Evolutionary conservation across 2,888 invertebrate genomes (phyloP).

Genomic region (Diloba caeruleocephala): DNA sequence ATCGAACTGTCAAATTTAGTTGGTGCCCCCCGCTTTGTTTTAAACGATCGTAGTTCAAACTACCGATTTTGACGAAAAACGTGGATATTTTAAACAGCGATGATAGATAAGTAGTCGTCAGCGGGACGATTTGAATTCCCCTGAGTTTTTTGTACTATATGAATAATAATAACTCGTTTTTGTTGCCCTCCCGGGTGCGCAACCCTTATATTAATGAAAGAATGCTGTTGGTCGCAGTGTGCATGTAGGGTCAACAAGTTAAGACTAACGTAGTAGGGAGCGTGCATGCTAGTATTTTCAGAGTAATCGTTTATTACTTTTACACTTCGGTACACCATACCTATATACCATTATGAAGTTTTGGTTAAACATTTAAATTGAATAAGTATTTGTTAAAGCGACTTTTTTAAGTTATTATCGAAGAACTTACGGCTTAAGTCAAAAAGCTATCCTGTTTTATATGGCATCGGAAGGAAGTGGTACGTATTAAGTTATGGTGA

Average conservation of each 20-base stretch:
- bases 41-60: slow-evolving; percentile 71
- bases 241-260: slow-evolving; percentile 82
- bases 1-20: slow-evolving; percentile 69
- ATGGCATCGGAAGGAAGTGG: slow-evolving; percentile 88
- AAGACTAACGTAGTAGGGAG: slow-evolving; percentile 66
- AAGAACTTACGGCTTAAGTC: slow-evolving; percentile 22
- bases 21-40: slow-evolving; percentile 78
- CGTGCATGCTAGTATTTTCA: slow-evolving; percentile 27
- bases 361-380: too few relatives aligned
- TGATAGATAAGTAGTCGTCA: slow-evolving; percentile 79
- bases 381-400: slow-evolving; percentile 1
- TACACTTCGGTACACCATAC: too few relatives aligned
- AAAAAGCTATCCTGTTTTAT: slow-evolving; percentile 64
- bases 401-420: too few relatives aligned
- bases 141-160: slow-evolving; percentile 63
- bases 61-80: slow-evolving; percentile 67
- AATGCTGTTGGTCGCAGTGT: slow-evolving; percentile 82
- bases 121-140: slow-evolving; percentile 70
- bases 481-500: slow-evolving; percentile 77
- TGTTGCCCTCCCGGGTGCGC: slow-evolving; percentile 80
- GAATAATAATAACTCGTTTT: slow-evolving; percentile 84
- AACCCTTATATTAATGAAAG: slow-evolving; percentile 83
- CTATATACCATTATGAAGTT: background rate
- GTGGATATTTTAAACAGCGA: slow-evolving; percentile 66
- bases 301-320: slow-evolving; percentile 19